phyloP scores from a whole-genome alignment of 1,140 invertebrate species.

The Littorina saxatilis region DNA sequence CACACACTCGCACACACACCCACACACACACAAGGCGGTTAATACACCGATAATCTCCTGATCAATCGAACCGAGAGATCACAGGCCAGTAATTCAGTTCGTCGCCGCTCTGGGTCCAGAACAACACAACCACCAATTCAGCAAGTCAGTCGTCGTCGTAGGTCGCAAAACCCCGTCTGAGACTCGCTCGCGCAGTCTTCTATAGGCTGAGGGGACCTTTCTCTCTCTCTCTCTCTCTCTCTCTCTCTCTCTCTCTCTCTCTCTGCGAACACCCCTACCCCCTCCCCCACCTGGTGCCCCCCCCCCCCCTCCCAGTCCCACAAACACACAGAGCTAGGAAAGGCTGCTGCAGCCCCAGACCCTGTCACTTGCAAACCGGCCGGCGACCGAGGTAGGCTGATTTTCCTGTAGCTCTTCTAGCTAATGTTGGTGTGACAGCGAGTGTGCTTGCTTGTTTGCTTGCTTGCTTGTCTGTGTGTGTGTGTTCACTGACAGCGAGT shows the following conservation, averaged over 20 bases:
- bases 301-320: background rate
- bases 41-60: background rate
- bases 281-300: background rate
- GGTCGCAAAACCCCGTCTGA: background rate
- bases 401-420: too few species aligned
- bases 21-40: too few species aligned
- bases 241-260: background rate
- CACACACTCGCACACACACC: too few species aligned
- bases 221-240: constrained; percentile 13
- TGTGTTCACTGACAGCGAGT: background rate
- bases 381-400: background rate
- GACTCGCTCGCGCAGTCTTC: background rate
- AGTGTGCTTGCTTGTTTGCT: background rate
- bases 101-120: background rate
- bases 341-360: too few species aligned
- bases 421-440: background rate
- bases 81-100: too few species aligned
- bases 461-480: background rate
- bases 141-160: background rate
- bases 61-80: background rate
- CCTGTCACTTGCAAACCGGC: background rate
- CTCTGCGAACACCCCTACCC: background rate
- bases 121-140: background rate
- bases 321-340: too few species aligned
- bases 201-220: background rate